Conservation (phyloP, 2,797 vertebrate species). For the Siniperca scherzeri region DNA sequence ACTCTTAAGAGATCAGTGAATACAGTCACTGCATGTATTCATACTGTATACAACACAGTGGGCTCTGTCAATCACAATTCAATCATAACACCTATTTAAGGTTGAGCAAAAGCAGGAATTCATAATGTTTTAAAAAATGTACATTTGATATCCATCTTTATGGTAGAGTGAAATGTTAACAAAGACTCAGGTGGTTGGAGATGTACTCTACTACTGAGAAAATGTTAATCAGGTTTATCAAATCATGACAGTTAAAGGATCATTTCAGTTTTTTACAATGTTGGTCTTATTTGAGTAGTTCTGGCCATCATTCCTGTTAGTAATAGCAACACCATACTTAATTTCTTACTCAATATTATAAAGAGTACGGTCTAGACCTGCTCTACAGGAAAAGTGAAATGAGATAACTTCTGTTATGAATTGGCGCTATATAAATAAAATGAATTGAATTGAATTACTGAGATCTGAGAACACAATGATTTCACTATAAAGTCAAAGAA, state of each 20-base stretch:
- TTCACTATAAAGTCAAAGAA: background rate
- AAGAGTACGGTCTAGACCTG: too few relatives aligned
- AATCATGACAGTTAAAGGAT: background rate
- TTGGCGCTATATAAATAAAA: too few relatives aligned
- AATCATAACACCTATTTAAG: background rate
- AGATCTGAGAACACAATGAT: background rate
- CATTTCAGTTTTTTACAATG: background rate
- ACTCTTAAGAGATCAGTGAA: background rate
- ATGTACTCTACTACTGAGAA: background rate
- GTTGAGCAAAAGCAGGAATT: background rate
- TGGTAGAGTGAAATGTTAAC: background rate
- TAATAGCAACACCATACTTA: background rate
- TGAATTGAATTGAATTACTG: background rate
- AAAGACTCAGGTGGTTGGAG: background rate
- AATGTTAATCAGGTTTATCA: background rate
- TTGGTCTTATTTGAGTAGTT: background rate
- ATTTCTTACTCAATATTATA: too few relatives aligned
- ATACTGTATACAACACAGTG: background rate
- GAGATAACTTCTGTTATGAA: too few relatives aligned
- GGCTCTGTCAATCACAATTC: slow-evolving; percentile 4
- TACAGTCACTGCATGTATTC: background rate
- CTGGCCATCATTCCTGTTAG: background rate
- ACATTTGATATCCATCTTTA: background rate
- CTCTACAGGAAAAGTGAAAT: too few relatives aligned
- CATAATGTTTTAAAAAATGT: slow-evolving; percentile 1